Base-by-base conservation (phyloP, 2,113 vertebrate species). In the Tor tambroides region DNA sequence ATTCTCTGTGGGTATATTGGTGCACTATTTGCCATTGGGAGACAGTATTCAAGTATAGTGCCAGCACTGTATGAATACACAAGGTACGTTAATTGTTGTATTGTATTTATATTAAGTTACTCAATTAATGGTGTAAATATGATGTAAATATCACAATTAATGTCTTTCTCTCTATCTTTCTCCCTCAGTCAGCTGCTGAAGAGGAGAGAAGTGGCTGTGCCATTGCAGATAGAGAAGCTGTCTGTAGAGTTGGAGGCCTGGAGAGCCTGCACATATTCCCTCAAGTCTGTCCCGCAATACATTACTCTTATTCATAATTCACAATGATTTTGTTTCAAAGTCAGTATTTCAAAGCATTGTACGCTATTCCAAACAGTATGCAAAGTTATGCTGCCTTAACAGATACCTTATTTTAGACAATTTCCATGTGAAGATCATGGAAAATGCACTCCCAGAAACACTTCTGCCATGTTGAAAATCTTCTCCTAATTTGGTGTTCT, bases 61-160 rank as follows among this genome's bases (percentile, higher is more conserved):
- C 97, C 98, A 49, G 96, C 97, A 46, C 96, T 99, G 75, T 99
- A 98, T 56, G 98, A 99, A 80, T 99, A 98, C 71, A 99, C 98
- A 71, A 98, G 97, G 98, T 99, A 95, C 3, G 26, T 35, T 67
- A 49, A 35, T 26, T 35, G 7, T 65, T 3, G 2, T 11, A 46
- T 65, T 3, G 2, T 11, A 46, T 49, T 49, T 76, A 76, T 46
- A 28, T 15, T 5, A 46, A 76, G 74, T 41, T n/a, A n/a, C 35
- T 65, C n/a, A 74, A 7, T 38, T 43, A n/a, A 0, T n/a, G 19
- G 65, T 14, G 41, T n/a, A n/a, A n/a, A n/a, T n/a, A n/a, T n/a
- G n/a, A n/a, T n/a, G n/a, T n/a, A n/a, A n/a, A n/a, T n/a, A n/a
- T n/a, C n/a, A n/a, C n/a, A 59, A n/a, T 26, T 63, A 71, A 82